A percentile compares a stretch with the other conserved stretches of the same genome.
Evolutionary conservation across 37 sponge, comb jelly and placozoan genomes (phyloP).

Genomic region (Tethya wilhelma): DNA sequence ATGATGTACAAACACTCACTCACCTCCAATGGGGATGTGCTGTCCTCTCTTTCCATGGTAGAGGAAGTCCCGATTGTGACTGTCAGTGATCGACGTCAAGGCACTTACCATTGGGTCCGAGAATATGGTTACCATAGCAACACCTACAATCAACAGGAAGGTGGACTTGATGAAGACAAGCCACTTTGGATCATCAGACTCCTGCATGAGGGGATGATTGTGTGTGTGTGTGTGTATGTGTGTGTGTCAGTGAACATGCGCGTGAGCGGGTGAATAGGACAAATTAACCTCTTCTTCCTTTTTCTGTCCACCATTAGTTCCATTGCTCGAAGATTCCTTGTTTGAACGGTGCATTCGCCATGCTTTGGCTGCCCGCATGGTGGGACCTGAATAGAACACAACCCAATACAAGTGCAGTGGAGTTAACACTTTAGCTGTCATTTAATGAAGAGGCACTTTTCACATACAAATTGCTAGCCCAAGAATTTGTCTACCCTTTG

Average conservation of each 20-base stretch:
- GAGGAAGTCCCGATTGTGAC: constrained; percentile 31
- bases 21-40: constrained; percentile 75
- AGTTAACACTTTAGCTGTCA: too few relatives aligned
- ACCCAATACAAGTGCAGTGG: too few relatives aligned
- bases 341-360: constrained; percentile 64
- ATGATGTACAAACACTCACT: neutral
- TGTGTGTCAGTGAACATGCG: too few relatives aligned
- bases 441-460: too few relatives aligned
- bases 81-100: constrained; percentile 70
- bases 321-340: constrained; percentile 1
- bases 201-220: too few relatives aligned
- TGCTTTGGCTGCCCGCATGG: too few relatives aligned
- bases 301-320: constrained; percentile 6
- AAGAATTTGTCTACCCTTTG: too few relatives aligned
- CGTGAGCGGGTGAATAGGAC: too few relatives aligned
- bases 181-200: constrained; percentile 73
- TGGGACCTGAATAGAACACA: too few relatives aligned
- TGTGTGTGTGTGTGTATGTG: too few relatives aligned
- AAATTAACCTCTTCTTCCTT: too few relatives aligned
- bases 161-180: constrained; percentile 67
- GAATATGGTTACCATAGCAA: constrained; percentile 79
- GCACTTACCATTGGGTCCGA: constrained; percentile 93
- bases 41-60: constrained; percentile 19
- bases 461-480: too few relatives aligned
- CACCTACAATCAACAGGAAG: constrained; percentile 60